Evolutionary conservation across 2,888 invertebrate species (phyloP).

Genomic region (Euproctis similis): DNA sequence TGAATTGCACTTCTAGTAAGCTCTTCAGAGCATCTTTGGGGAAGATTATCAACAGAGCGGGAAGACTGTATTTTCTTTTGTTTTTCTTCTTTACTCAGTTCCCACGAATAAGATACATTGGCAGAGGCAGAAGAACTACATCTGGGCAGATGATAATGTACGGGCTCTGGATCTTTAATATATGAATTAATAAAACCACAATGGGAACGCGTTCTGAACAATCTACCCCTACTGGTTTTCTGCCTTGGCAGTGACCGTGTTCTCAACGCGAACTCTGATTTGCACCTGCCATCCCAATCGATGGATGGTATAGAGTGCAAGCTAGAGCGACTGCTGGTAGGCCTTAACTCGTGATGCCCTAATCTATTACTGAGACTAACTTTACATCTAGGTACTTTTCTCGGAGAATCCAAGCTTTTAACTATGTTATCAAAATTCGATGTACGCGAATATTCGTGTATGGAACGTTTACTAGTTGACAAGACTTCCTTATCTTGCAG

Average conservation of each 20-base stretch:
- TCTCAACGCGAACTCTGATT: constrained; percentile 35
- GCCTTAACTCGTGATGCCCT: constrained; percentile 26
- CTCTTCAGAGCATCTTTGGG: constrained; percentile 38
- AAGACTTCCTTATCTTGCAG: constrained; percentile 25
- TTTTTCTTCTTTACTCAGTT: constrained; percentile 29
- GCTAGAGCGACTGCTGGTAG: constrained; percentile 48
- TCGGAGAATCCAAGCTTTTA: constrained; percentile 37
- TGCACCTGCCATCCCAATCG: constrained; percentile 53
- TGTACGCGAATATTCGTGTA: constrained; percentile 48
- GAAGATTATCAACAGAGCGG: constrained; percentile 50
- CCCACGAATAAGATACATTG: constrained; percentile 38
- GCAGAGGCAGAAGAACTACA: constrained; percentile 45
- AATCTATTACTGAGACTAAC: constrained; percentile 38
- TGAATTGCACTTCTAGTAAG: constrained; percentile 12
- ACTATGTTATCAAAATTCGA: constrained; percentile 44
- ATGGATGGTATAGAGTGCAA: constrained; percentile 54
- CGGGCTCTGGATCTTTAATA: constrained; percentile 53
- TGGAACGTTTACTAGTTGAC: constrained; percentile 37
- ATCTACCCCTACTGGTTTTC: constrained; percentile 16
- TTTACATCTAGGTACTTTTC: constrained; percentile 53
- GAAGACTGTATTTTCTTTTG: constrained; percentile 18
- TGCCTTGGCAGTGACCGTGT: constrained; percentile 47
- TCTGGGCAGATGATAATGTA: constrained; percentile 61
- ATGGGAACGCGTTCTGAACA: constrained; percentile 59
- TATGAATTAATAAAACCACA: constrained; percentile 58